Base-by-base conservation (phyloP, 1,140 invertebrate species). In the Drosophila aff. region DNA sequence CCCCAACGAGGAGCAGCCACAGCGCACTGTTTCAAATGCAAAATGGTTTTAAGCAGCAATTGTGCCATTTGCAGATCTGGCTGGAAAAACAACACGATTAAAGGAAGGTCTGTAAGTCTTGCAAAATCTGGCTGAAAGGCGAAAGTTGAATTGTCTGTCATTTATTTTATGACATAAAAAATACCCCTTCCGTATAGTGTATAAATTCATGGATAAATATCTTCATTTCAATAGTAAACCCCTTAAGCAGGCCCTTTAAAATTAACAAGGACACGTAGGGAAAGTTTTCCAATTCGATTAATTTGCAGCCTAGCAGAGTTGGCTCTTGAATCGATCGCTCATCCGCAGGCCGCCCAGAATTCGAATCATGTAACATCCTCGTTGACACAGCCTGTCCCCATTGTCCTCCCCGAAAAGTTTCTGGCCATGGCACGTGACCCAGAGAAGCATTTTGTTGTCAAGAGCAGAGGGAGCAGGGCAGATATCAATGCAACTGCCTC, bases 401-500 rank as follows among this genome's bases (percentile, higher is more conserved):
- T 67, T 68, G 53, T 67, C 21, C 46, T 18, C 28, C 36, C 36
- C 33, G 46, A 64, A 78, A 78, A 78, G 55, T 77, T 77, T 71
- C 73, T 77, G 64, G 63, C 58, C 52, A 60, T 61, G 73, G 65
- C 64, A 77, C 59, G 65, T 63, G 74, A 69, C 52, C 71, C 61
- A 73, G 41, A 26, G 43, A 47, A 72, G 65, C 50, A 43, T 53
- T 63, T 44, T 60, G 57, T 76, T 74, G 69, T 62, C 76, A 79
- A 81, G 55, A 57, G 64, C 65, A 57, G 36, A 15, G 38, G 52
- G 63, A 28, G 62, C 26, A 21, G 55, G 18, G 28, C 16, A 26
- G 65, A 55, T 76, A 78, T 68, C 69, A 81, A 81, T 76, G 71
- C 78, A 75, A 62, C 41, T 68, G 40, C 59, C 47, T 33, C 43